phyloP scores from a whole-genome alignment of 2,888 invertebrate genomes.

The Netelia virgata region DNA sequence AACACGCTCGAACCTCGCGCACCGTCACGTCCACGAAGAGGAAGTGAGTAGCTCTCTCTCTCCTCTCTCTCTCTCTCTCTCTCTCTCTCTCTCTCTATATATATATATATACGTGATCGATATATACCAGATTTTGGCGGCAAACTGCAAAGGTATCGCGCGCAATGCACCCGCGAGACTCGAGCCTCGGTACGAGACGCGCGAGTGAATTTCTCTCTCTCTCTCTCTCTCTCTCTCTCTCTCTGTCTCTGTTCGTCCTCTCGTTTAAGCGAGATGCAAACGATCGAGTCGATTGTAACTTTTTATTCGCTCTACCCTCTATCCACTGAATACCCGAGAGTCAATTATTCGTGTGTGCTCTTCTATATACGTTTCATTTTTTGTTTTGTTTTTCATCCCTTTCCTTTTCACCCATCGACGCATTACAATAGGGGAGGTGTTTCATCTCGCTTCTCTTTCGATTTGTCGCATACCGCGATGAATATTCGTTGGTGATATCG shows the following conservation, averaged over 20 bases:
- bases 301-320: conserved; percentile 72
- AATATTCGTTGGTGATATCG: neutral
- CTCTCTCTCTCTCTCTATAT: neutral
- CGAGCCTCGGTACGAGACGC: conserved; percentile 52
- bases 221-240: conserved; percentile 17
- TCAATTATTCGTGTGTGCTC: conserved; percentile 58
- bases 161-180: conserved; percentile 53
- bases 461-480: conserved; percentile 20
- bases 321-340: conserved; percentile 49
- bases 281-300: conserved; percentile 81
- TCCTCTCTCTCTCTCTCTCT: no score
- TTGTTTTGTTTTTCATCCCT: neutral
- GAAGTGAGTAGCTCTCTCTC: conserved; percentile 22
- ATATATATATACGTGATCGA: neutral
- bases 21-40: conserved; percentile 34
- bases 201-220: conserved; percentile 31
- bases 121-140: conserved; percentile 40
- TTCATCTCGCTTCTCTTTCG: conserved; percentile 14
- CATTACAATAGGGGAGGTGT: conserved; percentile 35
- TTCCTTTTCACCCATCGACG: conserved; percentile 44
- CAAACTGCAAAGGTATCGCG: conserved; percentile 61
- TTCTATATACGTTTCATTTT: conserved; percentile 32
- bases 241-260: neutral
- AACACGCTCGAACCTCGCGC: conserved; percentile 32
- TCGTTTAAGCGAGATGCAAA: conserved; percentile 74